Base-by-base conservation (phyloP, 2,113 vertebrate genomes). In the Saguinus imperator region DNA sequence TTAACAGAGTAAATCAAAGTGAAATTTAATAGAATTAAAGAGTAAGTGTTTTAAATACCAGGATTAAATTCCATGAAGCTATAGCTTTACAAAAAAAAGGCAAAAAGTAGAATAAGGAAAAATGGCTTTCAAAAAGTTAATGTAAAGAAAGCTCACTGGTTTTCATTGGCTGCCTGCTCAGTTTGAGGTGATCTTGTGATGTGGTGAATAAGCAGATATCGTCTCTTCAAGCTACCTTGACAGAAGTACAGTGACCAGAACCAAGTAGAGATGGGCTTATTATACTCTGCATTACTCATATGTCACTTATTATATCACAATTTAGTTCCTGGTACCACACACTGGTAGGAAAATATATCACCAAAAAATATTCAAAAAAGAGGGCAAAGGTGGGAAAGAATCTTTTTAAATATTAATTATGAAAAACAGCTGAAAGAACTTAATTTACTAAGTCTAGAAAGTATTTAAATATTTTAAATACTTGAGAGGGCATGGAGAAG, bases 1-100 rank as follows among this genome's bases (percentile, higher is more conserved):
- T 85, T 43, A 52, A 79, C 32, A 94, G 55, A 81, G 29, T 66
- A 86, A 86, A 90, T 72, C 50, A 72, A 93, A 96, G 10, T 86
- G 17, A 81, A 91, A 43, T 91, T 52, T 61, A 61, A 64, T 80
- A 40, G 16, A 79, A 16, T 81, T 87, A 95, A 43, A 66, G 64
- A 75, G n/a, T 35, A 88, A 68, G 16, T 55, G 20, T 84, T 80
- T 80, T 45, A 70, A 52, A 77, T 52, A 79, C 9, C 40, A 61
- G 14, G 27, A 43, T 70, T n/a, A 55, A 85, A 61, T 79, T 84
- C 27, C 6, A 52, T 50, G 27, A 79, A 45, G 72, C 52, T 85
- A 70, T 5, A 66, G 27, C 72, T 84, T 79, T 17, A n/a, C 52
- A 64, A 40, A 64, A 40, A 68, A 87, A 48, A 40, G 12, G 3